These are phyloP conservation scores for Alcedo atthis DNA, from an alignment of 2,797 vertebrate genomes.

Conservation along the genomic window DNA sequence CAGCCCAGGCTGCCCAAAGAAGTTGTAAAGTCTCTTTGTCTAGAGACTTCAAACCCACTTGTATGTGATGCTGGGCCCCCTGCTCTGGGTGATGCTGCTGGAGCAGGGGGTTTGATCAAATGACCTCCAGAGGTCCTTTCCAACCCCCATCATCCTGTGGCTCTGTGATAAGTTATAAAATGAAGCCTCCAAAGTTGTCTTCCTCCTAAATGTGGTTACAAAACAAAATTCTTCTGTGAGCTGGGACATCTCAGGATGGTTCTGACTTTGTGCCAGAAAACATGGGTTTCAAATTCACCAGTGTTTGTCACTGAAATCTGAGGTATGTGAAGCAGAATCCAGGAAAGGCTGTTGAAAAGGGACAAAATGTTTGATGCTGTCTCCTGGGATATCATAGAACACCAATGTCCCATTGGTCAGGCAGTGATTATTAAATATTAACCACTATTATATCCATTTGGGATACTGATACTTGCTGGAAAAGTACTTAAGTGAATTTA, in stretches of 20 bases:
- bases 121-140: not conserved
- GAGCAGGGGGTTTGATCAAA: not conserved
- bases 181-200: not conserved
- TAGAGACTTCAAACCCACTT: not conserved
- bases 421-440: not conserved
- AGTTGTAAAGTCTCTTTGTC: not conserved
- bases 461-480: not conserved
- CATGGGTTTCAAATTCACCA: not conserved
- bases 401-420: not conserved
- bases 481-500: not conserved
- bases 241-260: not conserved
- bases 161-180: not conserved
- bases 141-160: not conserved
- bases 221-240: not conserved
- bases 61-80: not conserved
- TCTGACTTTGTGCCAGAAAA: not conserved
- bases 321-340: not conserved
- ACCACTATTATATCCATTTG: not conserved
- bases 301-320: not conserved
- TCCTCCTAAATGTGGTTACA: not conserved
- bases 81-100: not conserved
- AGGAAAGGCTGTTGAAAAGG: not conserved
- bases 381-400: not conserved
- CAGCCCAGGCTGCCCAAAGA: not conserved
- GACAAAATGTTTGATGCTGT: not conserved